phyloP scores from a whole-genome alignment of 2,113 vertebrate species.

The Rhagologus leucostigma region DNA sequence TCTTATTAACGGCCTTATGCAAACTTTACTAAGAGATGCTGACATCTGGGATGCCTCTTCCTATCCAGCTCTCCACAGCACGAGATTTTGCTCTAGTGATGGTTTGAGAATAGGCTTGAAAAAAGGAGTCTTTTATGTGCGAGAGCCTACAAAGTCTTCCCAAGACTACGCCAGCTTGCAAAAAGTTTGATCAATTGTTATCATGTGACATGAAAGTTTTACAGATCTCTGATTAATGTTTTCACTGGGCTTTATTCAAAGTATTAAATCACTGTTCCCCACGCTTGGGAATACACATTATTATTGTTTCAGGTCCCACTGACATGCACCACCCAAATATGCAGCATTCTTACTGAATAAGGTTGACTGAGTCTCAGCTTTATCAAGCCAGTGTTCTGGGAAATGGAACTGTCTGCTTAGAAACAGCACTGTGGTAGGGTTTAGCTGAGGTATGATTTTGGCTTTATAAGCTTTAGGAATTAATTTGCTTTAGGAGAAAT shows the following conservation, averaged over 20 bases:
- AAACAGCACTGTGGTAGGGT: background rate
- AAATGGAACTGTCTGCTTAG: background rate
- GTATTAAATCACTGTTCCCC: background rate
- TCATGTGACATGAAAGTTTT: background rate
- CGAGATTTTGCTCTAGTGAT: background rate
- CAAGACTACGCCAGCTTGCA: background rate
- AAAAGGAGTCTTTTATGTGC: background rate
- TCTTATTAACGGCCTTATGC: background rate
- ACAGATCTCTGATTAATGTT: background rate
- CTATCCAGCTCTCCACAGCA: background rate
- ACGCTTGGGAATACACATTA: background rate
- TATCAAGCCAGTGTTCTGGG: background rate
- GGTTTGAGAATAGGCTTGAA: background rate
- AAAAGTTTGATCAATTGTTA: background rate
- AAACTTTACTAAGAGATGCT: background rate
- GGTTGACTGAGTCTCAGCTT: background rate
- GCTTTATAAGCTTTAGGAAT: background rate
- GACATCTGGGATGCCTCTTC: background rate
- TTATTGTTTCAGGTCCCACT: background rate
- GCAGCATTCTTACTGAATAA: background rate
- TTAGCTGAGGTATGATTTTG: background rate
- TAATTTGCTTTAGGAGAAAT: background rate
- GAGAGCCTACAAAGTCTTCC: background rate
- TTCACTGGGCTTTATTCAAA: background rate
- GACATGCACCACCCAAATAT: background rate